Base-by-base conservation (phyloP, 2,113 vertebrate genomes). In the Saimiri boliviensis region DNA sequence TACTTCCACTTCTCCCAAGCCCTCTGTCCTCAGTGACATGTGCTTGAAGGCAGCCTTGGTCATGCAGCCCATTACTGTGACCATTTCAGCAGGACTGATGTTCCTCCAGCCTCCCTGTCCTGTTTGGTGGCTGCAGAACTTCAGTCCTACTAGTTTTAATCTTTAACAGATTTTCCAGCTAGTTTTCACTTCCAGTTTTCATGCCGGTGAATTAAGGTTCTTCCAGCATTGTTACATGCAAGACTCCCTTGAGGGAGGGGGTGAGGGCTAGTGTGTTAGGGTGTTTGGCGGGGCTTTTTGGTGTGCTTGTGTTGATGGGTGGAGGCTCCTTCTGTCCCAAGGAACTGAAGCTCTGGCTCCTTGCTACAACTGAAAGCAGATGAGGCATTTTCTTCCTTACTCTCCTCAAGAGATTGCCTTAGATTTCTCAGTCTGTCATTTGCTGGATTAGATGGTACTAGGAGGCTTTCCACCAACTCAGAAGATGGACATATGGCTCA, bases 401-500 rank as follows among this genome's bases (percentile, higher is more conserved):
- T 2, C 32, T n/a, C 42, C 47, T 68, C 86, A 60, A 4, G 35
- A 86, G 45, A 88, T 91, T 52, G 66, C 49, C 80, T 96, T 86
- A 45, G 42, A 60, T 80, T 86, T 95, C 90, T 92, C 70, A 74
- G 6, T 87, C 84, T 96, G 74, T 91, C n/a, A 12, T 56, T 89
- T 52, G 94, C 52, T 88, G 42, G 52, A 82, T 32, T 49, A 79
- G 20, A 42, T 52, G 14, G 6, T 37, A n/a, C 19, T 56, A 58
- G 42, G 47, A 89, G 68, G 56, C 8, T 73, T 86, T 35, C 6
- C 37, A 73, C 32, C 49, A 95, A 42, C 32, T 74, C 89, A 54
- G 42, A 86, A 52, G n/a, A 66, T 30, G 9, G 49, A 37, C 90
- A 90, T 52, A 54, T 47, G 49, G 37, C 16, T 81, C 42, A 2